These are phyloP conservation scores for Myocastor coypus DNA, from an alignment of 2,113 vertebrate genomes.

Conservation along the genomic window DNA sequence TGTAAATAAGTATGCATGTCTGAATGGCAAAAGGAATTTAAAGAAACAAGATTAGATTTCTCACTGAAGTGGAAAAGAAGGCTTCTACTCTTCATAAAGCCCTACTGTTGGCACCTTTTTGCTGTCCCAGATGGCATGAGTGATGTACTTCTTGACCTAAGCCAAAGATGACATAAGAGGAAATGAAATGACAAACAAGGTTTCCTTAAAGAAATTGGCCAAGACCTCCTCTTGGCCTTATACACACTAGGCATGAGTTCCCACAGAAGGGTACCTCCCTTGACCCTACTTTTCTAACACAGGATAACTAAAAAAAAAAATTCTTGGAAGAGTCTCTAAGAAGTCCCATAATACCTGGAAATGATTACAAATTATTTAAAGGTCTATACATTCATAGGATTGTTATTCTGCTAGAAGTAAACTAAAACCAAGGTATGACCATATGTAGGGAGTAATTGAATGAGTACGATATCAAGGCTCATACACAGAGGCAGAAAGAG, in stretches of 20 bases:
- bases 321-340: not conserved
- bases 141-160: slow-evolving; percentile 30
- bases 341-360: not conserved
- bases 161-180: slow-evolving; percentile 25
- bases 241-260: not conserved
- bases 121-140: slow-evolving; percentile 60
- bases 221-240: not conserved
- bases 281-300: not conserved
- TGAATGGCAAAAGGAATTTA: slow-evolving; percentile 39
- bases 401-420: not conserved
- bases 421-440: not conserved
- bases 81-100: slow-evolving; percentile 55
- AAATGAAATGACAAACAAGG: not conserved
- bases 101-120: slow-evolving; percentile 51
- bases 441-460: not conserved
- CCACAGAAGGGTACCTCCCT: not conserved
- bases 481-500: not conserved
- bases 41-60: not conserved
- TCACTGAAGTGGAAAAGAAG: slow-evolving; percentile 43
- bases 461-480: not conserved
- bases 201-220: not conserved
- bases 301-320: not conserved
- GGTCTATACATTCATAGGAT: not conserved
- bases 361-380: not conserved
- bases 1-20: not conserved